A percentile compares a stretch with the other conserved stretches of the same genome.
These are phyloP conservation scores for Scaptomyza tumidula DNA, from an alignment of 2,888 invertebrate species.

Conservation along the genomic window DNA sequence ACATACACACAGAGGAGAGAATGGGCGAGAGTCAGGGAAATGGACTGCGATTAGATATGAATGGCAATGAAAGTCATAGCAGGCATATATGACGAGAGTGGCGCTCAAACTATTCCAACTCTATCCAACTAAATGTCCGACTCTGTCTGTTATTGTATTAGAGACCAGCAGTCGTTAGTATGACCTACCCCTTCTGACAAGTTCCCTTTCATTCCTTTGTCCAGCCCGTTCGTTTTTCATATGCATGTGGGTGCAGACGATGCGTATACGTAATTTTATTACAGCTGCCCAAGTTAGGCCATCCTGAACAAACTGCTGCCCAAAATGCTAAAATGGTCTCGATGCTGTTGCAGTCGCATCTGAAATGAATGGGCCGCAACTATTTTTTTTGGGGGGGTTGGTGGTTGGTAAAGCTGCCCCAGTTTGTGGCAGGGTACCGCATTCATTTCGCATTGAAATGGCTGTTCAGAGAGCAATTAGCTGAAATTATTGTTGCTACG, in stretches of 20 bases:
- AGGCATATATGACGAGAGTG: constrained; percentile 49
- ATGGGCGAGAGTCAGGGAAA: background rate
- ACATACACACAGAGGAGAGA: background rate
- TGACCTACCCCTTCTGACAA: background rate
- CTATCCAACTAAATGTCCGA: constrained; percentile 10
- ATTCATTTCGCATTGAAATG: constrained; percentile 81
- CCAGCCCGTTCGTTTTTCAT: constrained; percentile 58
- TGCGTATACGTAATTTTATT: constrained; percentile 79
- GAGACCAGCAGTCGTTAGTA: constrained; percentile 33
- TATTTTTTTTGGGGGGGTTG: constrained; percentile 18
- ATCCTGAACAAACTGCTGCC: constrained; percentile 27
- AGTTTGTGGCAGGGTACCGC: constrained; percentile 45
- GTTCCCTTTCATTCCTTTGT: background rate
- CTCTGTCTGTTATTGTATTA: constrained; percentile 45
- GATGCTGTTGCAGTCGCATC: constrained; percentile 17
- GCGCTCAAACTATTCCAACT: constrained; percentile 32
- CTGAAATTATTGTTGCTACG: constrained; percentile 81
- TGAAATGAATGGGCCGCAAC: constrained; percentile 64
- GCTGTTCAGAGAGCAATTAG: constrained; percentile 81
- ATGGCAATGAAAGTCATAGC: constrained; percentile 78
- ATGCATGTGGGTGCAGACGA: constrained; percentile 50
- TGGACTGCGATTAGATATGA: constrained; percentile 74
- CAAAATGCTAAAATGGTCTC: constrained; percentile 11
- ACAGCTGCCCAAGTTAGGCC: constrained; percentile 49
- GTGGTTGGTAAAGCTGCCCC: background rate